Percentiles rank a stretch among this genome's conserved stretches.
phyloP scores from a whole-genome alignment of 2,113 vertebrate genomes.

The Ceyx cyanopectus region DNA sequence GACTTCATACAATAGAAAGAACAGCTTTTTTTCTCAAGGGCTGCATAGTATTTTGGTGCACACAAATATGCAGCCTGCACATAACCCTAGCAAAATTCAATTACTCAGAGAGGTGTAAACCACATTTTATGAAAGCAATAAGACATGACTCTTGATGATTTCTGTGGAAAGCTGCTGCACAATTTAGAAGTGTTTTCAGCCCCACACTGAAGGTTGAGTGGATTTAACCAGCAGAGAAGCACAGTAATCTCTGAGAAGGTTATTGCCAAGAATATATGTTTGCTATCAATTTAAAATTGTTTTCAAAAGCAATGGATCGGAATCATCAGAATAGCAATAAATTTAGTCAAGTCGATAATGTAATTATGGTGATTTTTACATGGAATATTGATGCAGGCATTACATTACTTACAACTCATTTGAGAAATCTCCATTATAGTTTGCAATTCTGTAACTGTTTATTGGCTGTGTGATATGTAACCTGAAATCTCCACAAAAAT shows the following conservation, averaged over 20 bases:
- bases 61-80: constrained; percentile 14
- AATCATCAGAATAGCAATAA: constrained; percentile 22
- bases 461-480: background rate
- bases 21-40: background rate
- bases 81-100: constrained; percentile 54
- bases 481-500: background rate
- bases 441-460: background rate
- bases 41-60: background rate
- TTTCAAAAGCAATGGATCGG: constrained; percentile 17
- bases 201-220: background rate
- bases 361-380: constrained; percentile 34
- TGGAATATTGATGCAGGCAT: background rate
- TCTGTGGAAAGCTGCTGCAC: constrained; percentile 17
- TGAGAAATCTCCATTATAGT: background rate
- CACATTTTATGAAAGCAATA: constrained; percentile 60
- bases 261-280: constrained; percentile 4
- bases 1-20: background rate
- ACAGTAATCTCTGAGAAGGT: constrained; percentile 18
- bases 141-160: constrained; percentile 56
- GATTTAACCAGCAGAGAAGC: constrained; percentile 32
- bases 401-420: background rate
- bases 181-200: constrained; percentile 23
- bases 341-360: constrained; percentile 34
- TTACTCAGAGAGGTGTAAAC: constrained; percentile 61
- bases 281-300: constrained; percentile 35